A percentile compares a stretch with the other conserved stretches of the same genome.
These are phyloP conservation scores for Cyphomyrus discorhynchus DNA, from an alignment of 2,113 vertebrate species.

Conservation along the genomic window DNA sequence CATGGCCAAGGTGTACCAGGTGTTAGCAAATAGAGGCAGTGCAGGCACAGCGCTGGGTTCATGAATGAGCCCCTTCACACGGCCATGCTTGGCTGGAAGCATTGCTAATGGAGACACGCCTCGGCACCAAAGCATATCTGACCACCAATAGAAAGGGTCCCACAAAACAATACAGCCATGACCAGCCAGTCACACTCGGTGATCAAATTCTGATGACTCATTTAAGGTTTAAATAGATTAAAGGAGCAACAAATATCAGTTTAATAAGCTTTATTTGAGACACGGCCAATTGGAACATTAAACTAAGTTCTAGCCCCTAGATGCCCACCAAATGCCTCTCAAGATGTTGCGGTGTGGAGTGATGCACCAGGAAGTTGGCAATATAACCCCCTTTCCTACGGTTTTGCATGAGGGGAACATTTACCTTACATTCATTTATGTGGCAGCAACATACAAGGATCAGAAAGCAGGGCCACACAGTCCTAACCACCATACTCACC, in stretches of 20 bases:
- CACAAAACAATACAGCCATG: not conserved
- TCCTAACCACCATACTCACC: not conserved
- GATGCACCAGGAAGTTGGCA: not conserved
- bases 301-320: not conserved
- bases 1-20: too few relatives aligned
- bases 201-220: not conserved
- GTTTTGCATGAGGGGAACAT: not conserved
- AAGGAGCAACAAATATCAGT: not conserved
- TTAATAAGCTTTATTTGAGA: not conserved
- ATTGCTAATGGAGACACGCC: not conserved
- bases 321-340: not conserved
- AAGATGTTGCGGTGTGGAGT: not conserved
- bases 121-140: not conserved
- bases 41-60: too few relatives aligned
- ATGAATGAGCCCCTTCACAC: too few relatives aligned
- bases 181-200: not conserved
- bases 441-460: not conserved
- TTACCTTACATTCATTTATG: not conserved
- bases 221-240: not conserved
- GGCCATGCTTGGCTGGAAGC: not conserved
- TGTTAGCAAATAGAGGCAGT: too few relatives aligned
- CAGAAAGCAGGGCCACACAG: not conserved
- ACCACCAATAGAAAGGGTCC: not conserved
- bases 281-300: not conserved
- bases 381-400: not conserved